Conservation (phyloP, 1,140 invertebrate genomes). For the Telenomus remus region DNA sequence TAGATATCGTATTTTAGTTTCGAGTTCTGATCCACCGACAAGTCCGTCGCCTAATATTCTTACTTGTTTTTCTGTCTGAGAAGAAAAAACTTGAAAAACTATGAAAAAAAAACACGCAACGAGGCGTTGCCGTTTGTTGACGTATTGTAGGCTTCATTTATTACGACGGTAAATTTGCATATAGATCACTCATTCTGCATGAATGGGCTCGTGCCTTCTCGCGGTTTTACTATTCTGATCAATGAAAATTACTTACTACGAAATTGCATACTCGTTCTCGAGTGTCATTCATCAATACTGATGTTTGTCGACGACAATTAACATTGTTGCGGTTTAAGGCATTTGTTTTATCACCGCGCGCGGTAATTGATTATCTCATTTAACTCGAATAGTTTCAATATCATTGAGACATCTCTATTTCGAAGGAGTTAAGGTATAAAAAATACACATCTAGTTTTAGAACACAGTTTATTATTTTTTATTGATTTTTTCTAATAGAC, state of each 20-base stretch:
- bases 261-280: constrained; percentile 35
- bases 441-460: too few species aligned
- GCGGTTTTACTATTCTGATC: constrained; percentile 50
- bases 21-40: constrained; percentile 11
- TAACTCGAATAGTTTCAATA: too few species aligned
- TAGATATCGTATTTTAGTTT: constrained; percentile 43
- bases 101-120: constrained; percentile 1
- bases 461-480: constrained; percentile 6
- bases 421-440: too few species aligned
- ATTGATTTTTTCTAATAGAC: constrained; percentile 8
- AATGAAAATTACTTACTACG: constrained; percentile 52
- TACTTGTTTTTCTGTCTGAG: neutral
- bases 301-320: constrained; percentile 30
- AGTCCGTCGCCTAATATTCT: constrained; percentile 21
- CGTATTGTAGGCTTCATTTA: constrained; percentile 27
- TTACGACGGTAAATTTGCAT: constrained; percentile 29
- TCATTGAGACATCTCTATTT: too few species aligned
- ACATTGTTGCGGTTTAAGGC: constrained; percentile 29
- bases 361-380: too few species aligned
- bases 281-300: constrained; percentile 41
- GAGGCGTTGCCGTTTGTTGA: constrained; percentile 27
- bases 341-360: constrained; percentile 11
- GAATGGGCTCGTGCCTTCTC: constrained; percentile 50
- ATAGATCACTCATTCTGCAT: constrained; percentile 55
- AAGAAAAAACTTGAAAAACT: too few species aligned